phyloP scores from a whole-genome alignment of 2,113 vertebrate genomes.

The Phalacrocorax pelagicus region DNA sequence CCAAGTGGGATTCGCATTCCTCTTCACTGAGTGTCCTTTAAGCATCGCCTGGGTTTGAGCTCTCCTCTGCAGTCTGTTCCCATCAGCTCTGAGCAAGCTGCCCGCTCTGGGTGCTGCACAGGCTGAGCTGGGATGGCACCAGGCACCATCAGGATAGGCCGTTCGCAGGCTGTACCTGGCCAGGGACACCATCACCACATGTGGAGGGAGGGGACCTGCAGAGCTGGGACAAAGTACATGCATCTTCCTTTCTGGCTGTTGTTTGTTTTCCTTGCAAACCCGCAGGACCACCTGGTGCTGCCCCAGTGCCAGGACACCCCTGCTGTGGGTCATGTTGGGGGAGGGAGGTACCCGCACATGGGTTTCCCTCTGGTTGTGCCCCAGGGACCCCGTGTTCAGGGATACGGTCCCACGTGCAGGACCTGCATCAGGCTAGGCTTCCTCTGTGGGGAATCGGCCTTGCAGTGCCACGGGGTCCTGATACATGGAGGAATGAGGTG shows the following conservation, averaged over 20 bases:
- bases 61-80: not conserved
- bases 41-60: not conserved
- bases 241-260: not conserved
- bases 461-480: not conserved
- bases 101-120: not conserved
- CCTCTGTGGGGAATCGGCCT: not conserved
- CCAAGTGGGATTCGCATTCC: not conserved
- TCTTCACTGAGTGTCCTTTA: not conserved
- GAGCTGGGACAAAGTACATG: not conserved
- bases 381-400: not conserved
- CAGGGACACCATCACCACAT: rapidly evolving
- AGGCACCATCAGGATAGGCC: not conserved
- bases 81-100: not conserved
- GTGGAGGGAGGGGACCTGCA: not conserved
- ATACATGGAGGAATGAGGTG: not conserved
- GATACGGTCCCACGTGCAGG: not conserved
- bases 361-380: not conserved
- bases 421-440: not conserved
- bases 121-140: not conserved
- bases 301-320: not conserved
- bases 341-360: not conserved
- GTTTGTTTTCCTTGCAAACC: not conserved
- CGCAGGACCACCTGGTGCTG: not conserved
- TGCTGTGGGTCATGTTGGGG: not conserved
- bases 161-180: not conserved